Evolutionary conservation across 2,888 invertebrate species (phyloP).

Genomic region (Cephus pygmeus): DNA sequence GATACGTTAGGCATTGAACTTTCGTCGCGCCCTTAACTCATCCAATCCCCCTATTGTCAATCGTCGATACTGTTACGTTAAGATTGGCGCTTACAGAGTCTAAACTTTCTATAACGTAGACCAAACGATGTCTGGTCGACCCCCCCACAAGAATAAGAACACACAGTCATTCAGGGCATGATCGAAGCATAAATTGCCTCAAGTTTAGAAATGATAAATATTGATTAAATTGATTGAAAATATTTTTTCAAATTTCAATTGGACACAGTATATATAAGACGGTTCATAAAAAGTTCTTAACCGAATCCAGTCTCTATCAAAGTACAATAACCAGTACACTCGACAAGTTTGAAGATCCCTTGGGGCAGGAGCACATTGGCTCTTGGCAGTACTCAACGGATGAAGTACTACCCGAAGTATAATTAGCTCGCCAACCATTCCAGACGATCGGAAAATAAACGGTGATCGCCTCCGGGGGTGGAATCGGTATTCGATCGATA

Average conservation of each 20-base stretch:
- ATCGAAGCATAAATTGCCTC: not conserved
- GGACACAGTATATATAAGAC: not conserved
- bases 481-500: constrained; percentile 35
- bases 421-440: not conserved
- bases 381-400: not conserved
- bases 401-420: not conserved
- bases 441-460: not conserved
- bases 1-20: not conserved
- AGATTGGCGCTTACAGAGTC: not conserved
- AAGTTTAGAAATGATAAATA: not conserved
- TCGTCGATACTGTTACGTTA: not conserved
- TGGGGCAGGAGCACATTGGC: not conserved
- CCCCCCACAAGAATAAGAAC: not conserved
- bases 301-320: not conserved
- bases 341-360: not conserved
- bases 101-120: not conserved
- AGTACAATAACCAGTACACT: not conserved
- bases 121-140: not conserved
- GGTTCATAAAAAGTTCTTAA: not conserved
- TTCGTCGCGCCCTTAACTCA: not conserved
- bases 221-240: not conserved
- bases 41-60: not conserved
- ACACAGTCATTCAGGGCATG: not conserved
- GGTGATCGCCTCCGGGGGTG: not conserved
- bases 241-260: not conserved